Evolutionary conservation across 2,113 vertebrate genomes (phyloP), one percentile per base, ranked within the genome.

Genomic region (Chloropsis cyanopogon): DNA sequence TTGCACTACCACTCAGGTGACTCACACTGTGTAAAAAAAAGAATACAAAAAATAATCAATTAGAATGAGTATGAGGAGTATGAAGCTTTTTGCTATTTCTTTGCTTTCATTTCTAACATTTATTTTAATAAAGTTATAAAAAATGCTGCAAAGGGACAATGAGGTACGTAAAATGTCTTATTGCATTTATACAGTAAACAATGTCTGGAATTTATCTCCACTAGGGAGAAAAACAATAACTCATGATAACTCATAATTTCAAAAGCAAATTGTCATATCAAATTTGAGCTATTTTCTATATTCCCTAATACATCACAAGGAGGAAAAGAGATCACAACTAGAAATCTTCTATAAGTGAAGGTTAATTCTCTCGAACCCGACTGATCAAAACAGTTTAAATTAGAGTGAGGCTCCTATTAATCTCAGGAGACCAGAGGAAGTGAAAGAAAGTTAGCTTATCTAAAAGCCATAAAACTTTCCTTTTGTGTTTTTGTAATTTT

Each of bases 351-450:
- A 5, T 31, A 61, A 63, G 21, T n/a, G 49, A 81, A 90, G 44
- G 23, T 75, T 92, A 94, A 88, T 88, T 44, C 24, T 84, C 52
- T 81, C 52, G 64, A 86, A 75, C 4, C 9, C 86, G 52, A 83
- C 33, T 77, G 39, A 70, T 64, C 46, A 81, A 94, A 95, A 92
- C 26, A 41, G 35, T 66, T 92, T 77, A 83, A 96, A 70, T 80
- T 86, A 93, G 35, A 12, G 6, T 59, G 6, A 86, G 24, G 86
- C 19, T 6, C 1, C 29, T 88, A 80, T 59, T 52, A 88, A 86
- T 64, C 39, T 92, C 63, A 66, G 31, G 54, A 77, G 47, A 90
- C 39, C 39, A 86, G 68, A 80, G 25, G 19, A 90, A 83, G 24
- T 50, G 17, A 80, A 88, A 70, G 26, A 79, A 72, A 64, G 9